phyloP scores from a whole-genome alignment of 2,888 invertebrate genomes.

The Drosophila trichaetosa region DNA sequence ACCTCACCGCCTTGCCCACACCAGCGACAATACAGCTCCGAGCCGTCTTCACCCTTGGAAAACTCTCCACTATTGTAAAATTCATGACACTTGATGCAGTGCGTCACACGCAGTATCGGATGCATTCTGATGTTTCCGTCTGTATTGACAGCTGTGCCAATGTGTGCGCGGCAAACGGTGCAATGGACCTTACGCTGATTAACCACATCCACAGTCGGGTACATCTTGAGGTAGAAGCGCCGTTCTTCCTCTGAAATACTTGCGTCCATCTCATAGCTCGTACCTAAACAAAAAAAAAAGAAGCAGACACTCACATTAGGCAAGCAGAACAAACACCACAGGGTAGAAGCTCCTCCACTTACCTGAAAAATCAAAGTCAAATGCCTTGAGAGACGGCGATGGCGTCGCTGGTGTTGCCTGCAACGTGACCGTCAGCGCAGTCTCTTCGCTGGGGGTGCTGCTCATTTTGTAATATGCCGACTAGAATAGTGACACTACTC shows the following conservation, averaged over 20 bases:
- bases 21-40: constrained; percentile 93
- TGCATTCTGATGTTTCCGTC: constrained; percentile 89
- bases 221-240: constrained; percentile 86
- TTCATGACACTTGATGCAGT: constrained; percentile 90
- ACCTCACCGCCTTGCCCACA: constrained; percentile 93
- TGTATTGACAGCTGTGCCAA: constrained; percentile 89
- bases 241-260: constrained; percentile 86
- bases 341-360: constrained; percentile 17
- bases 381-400: constrained; percentile 55
- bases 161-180: constrained; percentile 90
- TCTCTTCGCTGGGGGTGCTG: constrained; percentile 44
- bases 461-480: constrained; percentile 45
- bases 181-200: constrained; percentile 89
- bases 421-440: constrained; percentile 24
- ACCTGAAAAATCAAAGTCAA: constrained; percentile 64
- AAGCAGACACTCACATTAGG: constrained; percentile 18
- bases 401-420: constrained; percentile 43
- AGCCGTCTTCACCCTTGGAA: constrained; percentile 93
- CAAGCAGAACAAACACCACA: neutral
- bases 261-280: constrained; percentile 86
- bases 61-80: constrained; percentile 93
- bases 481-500: neutral
- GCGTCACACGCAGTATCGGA: constrained; percentile 89
- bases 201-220: constrained; percentile 87
- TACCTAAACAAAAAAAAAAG: constrained; percentile 62